Conservation (phyloP, 2,797 vertebrate species). For the Columba guinea region DNA sequence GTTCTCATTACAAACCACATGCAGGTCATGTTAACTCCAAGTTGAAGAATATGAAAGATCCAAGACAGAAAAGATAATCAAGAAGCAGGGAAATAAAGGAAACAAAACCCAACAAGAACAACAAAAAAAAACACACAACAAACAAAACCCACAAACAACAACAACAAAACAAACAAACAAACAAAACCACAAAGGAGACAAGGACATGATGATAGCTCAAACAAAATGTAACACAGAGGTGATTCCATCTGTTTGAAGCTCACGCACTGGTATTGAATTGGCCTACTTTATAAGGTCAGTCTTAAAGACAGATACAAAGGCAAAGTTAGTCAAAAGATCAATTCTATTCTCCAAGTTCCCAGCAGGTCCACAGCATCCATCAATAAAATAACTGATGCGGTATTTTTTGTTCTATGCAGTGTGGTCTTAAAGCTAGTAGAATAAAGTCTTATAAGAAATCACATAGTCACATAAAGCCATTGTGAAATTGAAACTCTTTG, state of each 20-base stretch:
- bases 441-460: neutral
- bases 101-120: neutral
- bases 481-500: neutral
- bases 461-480: neutral
- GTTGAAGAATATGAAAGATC: neutral
- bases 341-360: slow-evolving; percentile 2
- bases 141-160: neutral
- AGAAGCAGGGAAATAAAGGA: neutral
- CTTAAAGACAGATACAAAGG: slow-evolving; percentile 22
- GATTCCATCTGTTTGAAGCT: neutral
- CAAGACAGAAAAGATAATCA: neutral
- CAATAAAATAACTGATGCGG: neutral
- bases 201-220: neutral
- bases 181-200: neutral
- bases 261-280: neutral
- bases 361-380: neutral
- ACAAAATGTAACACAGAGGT: neutral
- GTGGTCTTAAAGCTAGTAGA: neutral
- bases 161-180: neutral
- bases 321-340: slow-evolving; percentile 37
- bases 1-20: neutral
- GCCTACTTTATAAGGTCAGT: neutral
- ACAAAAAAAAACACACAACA: neutral
- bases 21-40: neutral
- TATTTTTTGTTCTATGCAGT: neutral